Percentiles rank a stretch among this genome's conserved stretches.
These are phyloP conservation scores for Leguminivora glycinivorella DNA, from an alignment of 1,140 invertebrate species.

Conservation along the genomic window DNA sequence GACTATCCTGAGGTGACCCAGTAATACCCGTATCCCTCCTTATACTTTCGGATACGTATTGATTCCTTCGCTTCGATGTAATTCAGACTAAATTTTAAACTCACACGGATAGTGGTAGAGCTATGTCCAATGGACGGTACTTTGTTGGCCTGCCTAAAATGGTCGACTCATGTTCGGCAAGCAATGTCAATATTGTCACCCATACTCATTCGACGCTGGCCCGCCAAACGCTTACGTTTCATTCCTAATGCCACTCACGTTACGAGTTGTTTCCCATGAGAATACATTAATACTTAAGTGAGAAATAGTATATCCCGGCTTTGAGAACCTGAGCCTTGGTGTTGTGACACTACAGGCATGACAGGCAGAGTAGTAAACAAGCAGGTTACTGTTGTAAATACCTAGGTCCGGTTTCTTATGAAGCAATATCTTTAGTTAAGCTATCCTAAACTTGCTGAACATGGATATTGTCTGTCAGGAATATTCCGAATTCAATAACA, in stretches of 20 bases:
- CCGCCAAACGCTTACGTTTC: slow-evolving; percentile 40
- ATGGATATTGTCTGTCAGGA: no score
- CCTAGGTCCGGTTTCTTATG: not conserved
- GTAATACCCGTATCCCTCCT: no score
- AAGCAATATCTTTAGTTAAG: not conserved
- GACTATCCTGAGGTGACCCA: no score
- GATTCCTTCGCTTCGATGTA: no score
- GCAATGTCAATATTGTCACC: not conserved
- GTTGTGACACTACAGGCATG: slow-evolving; percentile 9
- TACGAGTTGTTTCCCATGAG: slow-evolving; percentile 70
- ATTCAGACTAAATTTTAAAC: no score
- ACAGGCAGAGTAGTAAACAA: slow-evolving; percentile 2
- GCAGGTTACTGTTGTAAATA: not conserved
- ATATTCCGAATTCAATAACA: no score
- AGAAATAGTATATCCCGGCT: slow-evolving; percentile 14
- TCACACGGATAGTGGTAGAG: no score
- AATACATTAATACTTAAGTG: slow-evolving; percentile 38
- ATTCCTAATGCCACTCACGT: slow-evolving; percentile 59
- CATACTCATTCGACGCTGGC: slow-evolving; percentile 59
- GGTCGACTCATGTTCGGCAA: not conserved
- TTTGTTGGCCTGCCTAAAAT: not conserved
- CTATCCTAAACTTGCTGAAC: not conserved
- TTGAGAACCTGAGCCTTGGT: slow-evolving; percentile 18
- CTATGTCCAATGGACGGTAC: no score
- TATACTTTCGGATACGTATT: no score